Evolutionary conservation across 1,140 invertebrate genomes (phyloP).

Genomic region (Trichoplusia ni): DNA sequence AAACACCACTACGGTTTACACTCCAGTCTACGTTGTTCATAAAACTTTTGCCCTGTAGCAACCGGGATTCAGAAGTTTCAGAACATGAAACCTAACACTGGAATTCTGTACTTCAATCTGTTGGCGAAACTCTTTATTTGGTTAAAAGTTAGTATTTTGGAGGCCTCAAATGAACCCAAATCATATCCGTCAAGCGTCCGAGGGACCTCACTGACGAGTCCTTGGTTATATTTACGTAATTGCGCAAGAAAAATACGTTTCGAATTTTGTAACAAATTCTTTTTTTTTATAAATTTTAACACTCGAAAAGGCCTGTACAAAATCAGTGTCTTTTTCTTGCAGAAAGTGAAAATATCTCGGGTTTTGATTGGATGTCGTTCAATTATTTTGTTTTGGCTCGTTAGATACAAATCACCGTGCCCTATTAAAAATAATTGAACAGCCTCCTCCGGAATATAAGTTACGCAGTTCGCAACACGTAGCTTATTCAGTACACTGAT

Average conservation of each 20-base stretch:
- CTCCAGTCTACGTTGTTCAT: neutral
- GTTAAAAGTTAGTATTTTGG: too few species aligned
- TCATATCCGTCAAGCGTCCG: too few species aligned
- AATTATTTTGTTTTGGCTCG: neutral
- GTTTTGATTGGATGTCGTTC: neutral
- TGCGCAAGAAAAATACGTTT: too few species aligned
- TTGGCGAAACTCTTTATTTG: too few species aligned
- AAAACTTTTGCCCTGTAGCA: constrained; percentile 3
- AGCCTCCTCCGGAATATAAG: too few species aligned
- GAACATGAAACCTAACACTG: neutral
- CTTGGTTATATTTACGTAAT: too few species aligned
- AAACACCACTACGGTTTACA: neutral
- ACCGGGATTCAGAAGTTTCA: neutral
- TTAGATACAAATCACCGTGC: neutral
- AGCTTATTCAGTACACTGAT: too few species aligned
- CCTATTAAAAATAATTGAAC: neutral
- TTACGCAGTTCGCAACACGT: too few species aligned
- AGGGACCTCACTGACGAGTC: too few species aligned
- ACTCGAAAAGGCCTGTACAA: neutral
- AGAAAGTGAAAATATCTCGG: neutral
- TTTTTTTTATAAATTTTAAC: neutral
- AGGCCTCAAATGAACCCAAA: too few species aligned
- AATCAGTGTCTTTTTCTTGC: neutral
- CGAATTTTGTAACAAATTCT: too few species aligned
- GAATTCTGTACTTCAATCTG: neutral